These are phyloP conservation scores for Epirrita christyi DNA, from an alignment of 2,888 invertebrate species.

Conservation along the genomic window DNA sequence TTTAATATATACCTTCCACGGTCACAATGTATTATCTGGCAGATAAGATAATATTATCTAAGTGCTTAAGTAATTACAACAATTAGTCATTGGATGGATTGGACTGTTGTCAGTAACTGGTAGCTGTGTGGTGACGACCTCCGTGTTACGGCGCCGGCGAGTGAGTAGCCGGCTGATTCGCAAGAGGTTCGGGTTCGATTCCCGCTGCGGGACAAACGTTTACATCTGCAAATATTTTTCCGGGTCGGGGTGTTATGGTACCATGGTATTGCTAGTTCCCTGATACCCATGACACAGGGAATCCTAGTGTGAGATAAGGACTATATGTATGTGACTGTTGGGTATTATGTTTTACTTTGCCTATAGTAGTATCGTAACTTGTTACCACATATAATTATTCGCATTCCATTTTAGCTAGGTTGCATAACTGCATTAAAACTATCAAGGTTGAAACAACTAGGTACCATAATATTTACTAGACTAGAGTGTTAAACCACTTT, in stretches of 20 bases:
- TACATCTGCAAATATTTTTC: no score
- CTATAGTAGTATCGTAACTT: slow-evolving; percentile 5
- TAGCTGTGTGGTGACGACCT: no score
- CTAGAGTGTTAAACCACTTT: slow-evolving; percentile 21
- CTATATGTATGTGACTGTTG: no score
- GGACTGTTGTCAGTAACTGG: not conserved
- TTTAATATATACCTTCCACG: not conserved
- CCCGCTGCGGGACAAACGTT: no score
- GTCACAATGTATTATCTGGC: not conserved
- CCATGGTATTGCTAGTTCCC: no score
- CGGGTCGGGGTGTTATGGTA: no score
- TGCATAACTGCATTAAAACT: slow-evolving; percentile 50
- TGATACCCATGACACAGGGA: no score
- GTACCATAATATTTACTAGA: slow-evolving; percentile 15
- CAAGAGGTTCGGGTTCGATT: no score
- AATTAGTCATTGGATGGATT: no score
- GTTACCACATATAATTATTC: slow-evolving; percentile 27
- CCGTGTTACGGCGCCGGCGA: no score
- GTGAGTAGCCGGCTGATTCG: no score
- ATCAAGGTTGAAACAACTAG: slow-evolving; percentile 45
- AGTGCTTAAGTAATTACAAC: not conserved
- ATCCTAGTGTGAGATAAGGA: no score
- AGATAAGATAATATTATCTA: not conserved
- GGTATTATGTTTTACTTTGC: slow-evolving; percentile 9
- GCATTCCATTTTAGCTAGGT: slow-evolving; percentile 45